Evolutionary conservation across 2,797 vertebrate species (phyloP).

Genomic region (Halcyon badia): DNA sequence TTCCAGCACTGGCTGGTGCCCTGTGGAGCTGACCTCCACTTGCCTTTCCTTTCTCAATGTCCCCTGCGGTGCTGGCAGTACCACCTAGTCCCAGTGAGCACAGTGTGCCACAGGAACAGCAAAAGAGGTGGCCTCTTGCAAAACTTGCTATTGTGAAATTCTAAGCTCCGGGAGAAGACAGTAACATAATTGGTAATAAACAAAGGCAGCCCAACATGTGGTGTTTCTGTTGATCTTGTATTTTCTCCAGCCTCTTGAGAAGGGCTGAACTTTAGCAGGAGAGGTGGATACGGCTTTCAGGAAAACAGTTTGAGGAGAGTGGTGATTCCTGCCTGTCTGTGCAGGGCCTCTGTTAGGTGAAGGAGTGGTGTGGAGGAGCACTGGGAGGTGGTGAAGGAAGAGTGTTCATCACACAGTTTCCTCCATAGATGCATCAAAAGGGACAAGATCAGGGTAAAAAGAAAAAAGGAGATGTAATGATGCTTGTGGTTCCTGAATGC

Average conservation of each 20-base stretch:
- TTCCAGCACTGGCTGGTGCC: neutral
- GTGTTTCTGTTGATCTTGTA: conserved; percentile 12
- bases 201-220: neutral
- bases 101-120: neutral
- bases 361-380: neutral
- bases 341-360: neutral
- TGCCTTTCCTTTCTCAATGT: neutral
- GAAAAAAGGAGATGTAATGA: accelerated
- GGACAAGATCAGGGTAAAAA: neutral
- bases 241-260: neutral
- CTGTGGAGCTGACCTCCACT: neutral
- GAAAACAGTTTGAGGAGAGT: neutral
- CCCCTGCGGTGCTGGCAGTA: neutral
- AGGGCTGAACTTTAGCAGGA: neutral
- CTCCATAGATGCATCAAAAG: neutral
- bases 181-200: neutral
- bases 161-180: neutral
- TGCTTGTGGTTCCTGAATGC: neutral
- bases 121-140: neutral
- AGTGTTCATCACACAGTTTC: neutral
- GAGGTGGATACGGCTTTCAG: neutral
- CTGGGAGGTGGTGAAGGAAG: neutral
- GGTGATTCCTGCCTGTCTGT: neutral
- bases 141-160: conserved; percentile 25
- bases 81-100: accelerated